Base-by-base conservation (phyloP, 2,113 vertebrate species). In the Dipodomys stephensi region DNA sequence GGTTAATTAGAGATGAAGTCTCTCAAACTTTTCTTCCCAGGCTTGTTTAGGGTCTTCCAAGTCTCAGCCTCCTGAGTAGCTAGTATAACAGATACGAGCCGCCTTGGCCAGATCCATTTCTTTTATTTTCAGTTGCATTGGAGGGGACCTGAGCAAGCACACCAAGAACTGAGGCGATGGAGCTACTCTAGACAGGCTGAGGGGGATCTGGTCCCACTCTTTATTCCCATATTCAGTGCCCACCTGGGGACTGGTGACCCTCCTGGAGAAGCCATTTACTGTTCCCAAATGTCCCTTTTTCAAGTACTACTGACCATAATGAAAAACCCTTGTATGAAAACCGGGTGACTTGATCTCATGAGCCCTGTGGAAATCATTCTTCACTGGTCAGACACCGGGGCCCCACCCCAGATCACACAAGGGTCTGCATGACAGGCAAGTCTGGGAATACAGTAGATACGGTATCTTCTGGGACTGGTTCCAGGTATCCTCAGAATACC, bases 361-460 rank as follows among this genome's bases (percentile, higher is more conserved):
- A 69, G 11, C 35, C 65, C 65, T 32, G 16, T 82, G 67, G 72
- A 85, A 80, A 60, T 57, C 32, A n/a, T n/a, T 46, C 62, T 32
- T 73, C n/a, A 64, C 77, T 12, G 23, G 39, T 72, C 35, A 83
- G 68, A 35, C 64, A 25, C 88, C 35, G 28, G 7, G 53, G n/a
- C 20, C 19, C 6, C 3, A 0, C 46, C 68, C 23, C 18, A 28
- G 27, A 28, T 27, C 4, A 7, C 15, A 30, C 3, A 7, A 10
- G 69, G 62, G 68, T 65, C 67, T 83, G 12, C 3, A 44, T 0
- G 0, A 23, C 57, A 62, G 49, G 4, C 10, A 15, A 76, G 2
- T 69, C 49, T 64, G 79, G 82, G 74, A 28, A 35, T 27, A 22
- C 18, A 39, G 2, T 25, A 16, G 10, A 76, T 23, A 67, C 53